Evolutionary conservation across 2,888 invertebrate species (phyloP).

Genomic region (Platynereis dumerilii): DNA sequence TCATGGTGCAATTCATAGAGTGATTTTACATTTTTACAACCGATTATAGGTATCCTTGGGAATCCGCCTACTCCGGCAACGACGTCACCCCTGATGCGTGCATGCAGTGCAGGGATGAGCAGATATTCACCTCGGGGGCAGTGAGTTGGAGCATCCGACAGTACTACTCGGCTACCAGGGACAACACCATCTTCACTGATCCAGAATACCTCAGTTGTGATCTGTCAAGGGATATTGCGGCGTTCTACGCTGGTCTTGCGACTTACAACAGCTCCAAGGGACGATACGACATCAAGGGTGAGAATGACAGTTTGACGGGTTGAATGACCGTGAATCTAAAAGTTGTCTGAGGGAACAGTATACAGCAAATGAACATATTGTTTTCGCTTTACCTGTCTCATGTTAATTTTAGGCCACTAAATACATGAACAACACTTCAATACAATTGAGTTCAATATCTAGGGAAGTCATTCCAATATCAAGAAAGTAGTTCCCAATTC

Average conservation of each 20-base stretch:
- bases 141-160: constrained; percentile 53
- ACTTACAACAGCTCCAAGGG: constrained; percentile 38
- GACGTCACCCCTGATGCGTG: constrained; percentile 37
- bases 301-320: constrained; percentile 12
- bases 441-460: too few relatives aligned
- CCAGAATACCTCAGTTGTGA: constrained; percentile 46
- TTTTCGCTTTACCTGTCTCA: too few relatives aligned
- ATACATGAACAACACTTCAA: too few relatives aligned
- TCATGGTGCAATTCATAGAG: too few relatives aligned
- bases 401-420: too few relatives aligned
- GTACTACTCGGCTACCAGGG: constrained; percentile 55
- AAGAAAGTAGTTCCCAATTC: too few relatives aligned
- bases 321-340: too few relatives aligned
- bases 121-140: constrained; percentile 51
- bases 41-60: constrained; percentile 46
- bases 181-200: constrained; percentile 44
- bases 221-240: constrained; percentile 50
- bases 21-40: too few relatives aligned
- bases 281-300: constrained; percentile 53
- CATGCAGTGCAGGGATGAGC: constrained; percentile 11
- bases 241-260: constrained; percentile 50
- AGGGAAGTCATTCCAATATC: too few relatives aligned
- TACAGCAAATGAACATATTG: neutral
- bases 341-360: too few relatives aligned
- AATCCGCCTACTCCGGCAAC: constrained; percentile 43